Percentiles rank a stretch among this genome's conserved stretches.
phyloP scores from a whole-genome alignment of 2,888 invertebrate genomes.

The Ophion ellenae region DNA sequence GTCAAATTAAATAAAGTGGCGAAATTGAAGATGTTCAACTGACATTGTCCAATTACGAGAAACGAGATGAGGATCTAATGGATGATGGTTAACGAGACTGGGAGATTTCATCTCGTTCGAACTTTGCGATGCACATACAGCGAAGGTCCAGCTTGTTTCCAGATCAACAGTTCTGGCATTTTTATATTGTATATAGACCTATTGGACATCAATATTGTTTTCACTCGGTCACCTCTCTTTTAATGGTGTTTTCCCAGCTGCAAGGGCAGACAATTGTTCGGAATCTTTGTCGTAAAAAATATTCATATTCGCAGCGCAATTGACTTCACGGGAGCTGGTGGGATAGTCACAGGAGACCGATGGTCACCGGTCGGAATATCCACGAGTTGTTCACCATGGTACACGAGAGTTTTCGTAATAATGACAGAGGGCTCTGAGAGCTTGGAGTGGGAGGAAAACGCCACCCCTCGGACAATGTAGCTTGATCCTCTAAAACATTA shows the following conservation, averaged over 20 bases:
- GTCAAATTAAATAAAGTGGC: neutral
- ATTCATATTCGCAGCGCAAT: neutral
- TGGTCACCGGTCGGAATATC: too few relatives aligned
- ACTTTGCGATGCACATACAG: neutral
- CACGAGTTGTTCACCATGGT: slow-evolving; percentile 30
- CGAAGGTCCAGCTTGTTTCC: neutral
- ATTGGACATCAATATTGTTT: neutral
- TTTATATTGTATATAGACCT: too few relatives aligned
- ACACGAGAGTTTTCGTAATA: slow-evolving; percentile 37
- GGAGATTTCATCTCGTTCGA: neutral
- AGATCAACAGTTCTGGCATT: too few relatives aligned
- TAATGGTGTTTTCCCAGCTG: neutral
- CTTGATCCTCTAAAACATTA: slow-evolving; percentile 60
- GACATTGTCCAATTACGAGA: neutral
- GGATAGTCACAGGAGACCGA: neutral
- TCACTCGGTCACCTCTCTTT: neutral
- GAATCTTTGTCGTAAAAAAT: too few relatives aligned
- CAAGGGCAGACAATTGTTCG: too few relatives aligned
- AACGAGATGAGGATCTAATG: neutral
- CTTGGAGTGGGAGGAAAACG: slow-evolving; percentile 15
- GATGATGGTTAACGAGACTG: neutral
- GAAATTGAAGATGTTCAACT: neutral
- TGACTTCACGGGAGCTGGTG: slow-evolving; percentile 5
- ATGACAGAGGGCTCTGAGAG: slow-evolving; percentile 44
- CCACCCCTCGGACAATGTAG: slow-evolving; percentile 16